These are phyloP conservation scores for Anoura caudifer DNA, from an alignment of 2,113 vertebrate species.

Conservation along the genomic window DNA sequence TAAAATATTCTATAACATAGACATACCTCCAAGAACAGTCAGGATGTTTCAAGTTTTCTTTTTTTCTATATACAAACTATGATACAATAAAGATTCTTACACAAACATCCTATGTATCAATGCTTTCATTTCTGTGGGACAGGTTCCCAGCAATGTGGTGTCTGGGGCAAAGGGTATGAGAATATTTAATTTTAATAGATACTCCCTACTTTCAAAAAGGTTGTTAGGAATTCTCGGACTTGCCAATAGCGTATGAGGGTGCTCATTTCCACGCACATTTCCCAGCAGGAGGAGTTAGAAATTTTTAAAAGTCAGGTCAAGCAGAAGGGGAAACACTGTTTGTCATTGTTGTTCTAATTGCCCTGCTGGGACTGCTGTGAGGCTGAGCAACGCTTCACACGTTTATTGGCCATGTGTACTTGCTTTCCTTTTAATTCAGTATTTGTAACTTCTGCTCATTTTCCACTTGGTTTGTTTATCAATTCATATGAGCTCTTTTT, in stretches of 20 bases:
- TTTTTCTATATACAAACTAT: background rate
- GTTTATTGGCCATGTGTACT: background rate
- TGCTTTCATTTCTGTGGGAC: background rate
- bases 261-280: conserved; percentile 4
- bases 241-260: background rate
- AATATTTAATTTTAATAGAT: conserved; percentile 5
- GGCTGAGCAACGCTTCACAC: background rate
- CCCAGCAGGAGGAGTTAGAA: background rate
- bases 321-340: background rate
- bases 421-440: background rate
- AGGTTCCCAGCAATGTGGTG: background rate
- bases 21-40: background rate
- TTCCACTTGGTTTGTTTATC: background rate
- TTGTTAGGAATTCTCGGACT: background rate
- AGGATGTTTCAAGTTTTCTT: background rate
- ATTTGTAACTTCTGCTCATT: conserved; percentile 11
- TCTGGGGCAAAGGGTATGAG: background rate
- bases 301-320: conserved; percentile 1
- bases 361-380: background rate
- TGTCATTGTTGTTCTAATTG: background rate
- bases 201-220: background rate
- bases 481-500: background rate
- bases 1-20: background rate
- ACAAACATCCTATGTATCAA: background rate
- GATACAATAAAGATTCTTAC: background rate